A percentile compares a stretch with the other conserved stretches of the same genome.
These are phyloP conservation scores for Steinernema feltiae DNA, from an alignment of 1,140 invertebrate species.

Conservation along the genomic window DNA sequence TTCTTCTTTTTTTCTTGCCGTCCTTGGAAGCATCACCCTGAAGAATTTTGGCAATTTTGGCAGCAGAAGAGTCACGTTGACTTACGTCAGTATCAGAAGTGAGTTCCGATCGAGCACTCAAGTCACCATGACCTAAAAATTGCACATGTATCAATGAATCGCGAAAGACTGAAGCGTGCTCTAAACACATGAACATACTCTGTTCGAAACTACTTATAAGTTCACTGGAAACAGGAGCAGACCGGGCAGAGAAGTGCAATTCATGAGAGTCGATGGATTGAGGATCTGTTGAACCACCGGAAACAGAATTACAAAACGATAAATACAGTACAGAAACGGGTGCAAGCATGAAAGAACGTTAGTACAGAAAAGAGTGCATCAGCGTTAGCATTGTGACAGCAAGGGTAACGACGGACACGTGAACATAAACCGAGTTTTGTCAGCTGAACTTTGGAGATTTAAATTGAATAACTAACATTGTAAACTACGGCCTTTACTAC, in stretches of 20 bases:
- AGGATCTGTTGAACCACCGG: neutral
- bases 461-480: neutral
- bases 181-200: conserved; percentile 9
- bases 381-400: neutral
- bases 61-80: neutral
- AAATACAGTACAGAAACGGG: neutral
- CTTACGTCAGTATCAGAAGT: conserved; percentile 12
- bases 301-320: neutral
- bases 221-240: neutral
- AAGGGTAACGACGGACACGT: neutral
- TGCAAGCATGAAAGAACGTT: neutral
- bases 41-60: neutral
- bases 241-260: neutral
- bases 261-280: neutral
- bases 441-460: neutral
- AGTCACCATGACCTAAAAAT: conserved; percentile 15
- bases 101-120: conserved; percentile 22
- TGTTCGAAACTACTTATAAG: neutral
- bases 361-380: too few relatives aligned
- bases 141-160: neutral
- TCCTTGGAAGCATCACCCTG: conserved; percentile 19
- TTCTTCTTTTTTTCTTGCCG: conserved; percentile 43
- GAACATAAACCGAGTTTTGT: too few relatives aligned
- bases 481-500: neutral
- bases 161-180: neutral